Percentiles rank a stretch among this genome's conserved stretches.
phyloP scores from a whole-genome alignment of 1,140 invertebrate species.

The Dendrolimus punctatus region DNA sequence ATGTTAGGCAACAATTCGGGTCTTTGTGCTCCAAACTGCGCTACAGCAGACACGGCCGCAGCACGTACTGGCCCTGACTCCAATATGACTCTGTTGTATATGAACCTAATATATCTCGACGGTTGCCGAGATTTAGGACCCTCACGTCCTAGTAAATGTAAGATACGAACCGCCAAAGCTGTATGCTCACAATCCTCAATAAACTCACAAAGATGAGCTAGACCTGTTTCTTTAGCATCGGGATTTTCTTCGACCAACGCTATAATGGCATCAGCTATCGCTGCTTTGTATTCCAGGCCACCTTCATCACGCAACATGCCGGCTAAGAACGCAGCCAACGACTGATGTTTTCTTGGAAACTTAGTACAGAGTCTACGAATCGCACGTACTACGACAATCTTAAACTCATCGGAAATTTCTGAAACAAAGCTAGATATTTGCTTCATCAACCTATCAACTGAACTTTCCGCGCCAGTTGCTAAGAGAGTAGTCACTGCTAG shows the following conservation, averaged over 20 bases:
- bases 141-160: conserved; percentile 97
- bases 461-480: conserved; percentile 98
- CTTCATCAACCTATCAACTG: conserved; percentile 98
- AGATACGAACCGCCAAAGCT: conserved; percentile 95
- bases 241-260: conserved; percentile 98
- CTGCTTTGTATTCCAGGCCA: conserved; percentile 98
- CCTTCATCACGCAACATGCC: conserved; percentile 98
- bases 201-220: conserved; percentile 98
- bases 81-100: conserved; percentile 98
- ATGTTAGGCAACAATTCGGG: conserved; percentile 93
- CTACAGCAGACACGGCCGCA: conserved; percentile 96
- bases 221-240: conserved; percentile 90
- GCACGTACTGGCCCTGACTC: conserved; percentile 96
- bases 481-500: conserved; percentile 98
- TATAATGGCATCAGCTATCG: conserved; percentile 98
- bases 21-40: conserved; percentile 97
- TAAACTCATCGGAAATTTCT: conserved; percentile 99
- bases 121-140: conserved; percentile 96
- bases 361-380: conserved; percentile 93
- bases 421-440: conserved; percentile 98
- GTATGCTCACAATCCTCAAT: conserved; percentile 99
- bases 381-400: conserved; percentile 97
- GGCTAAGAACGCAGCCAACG: conserved; percentile 97
- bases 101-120: conserved; percentile 97
- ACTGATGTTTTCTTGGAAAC: conserved; percentile 96